Evolutionary conservation across 1,140 invertebrate species (phyloP), one percentile per base, ranked within the genome.

Genomic region (Psix sp.): DNA sequence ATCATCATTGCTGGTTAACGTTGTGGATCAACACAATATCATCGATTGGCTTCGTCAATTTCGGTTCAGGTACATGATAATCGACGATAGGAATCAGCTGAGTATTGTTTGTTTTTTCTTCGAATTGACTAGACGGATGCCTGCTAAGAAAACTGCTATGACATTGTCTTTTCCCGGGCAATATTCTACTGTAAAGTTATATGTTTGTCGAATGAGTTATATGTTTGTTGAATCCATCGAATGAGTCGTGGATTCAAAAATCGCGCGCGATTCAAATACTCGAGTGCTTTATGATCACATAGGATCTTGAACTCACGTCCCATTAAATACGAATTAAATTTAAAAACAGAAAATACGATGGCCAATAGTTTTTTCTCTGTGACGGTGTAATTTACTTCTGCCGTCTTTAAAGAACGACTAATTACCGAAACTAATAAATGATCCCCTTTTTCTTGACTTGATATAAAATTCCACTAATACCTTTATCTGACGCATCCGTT

Each of bases 321-420:
- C 11, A 56, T 48, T 5, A 71, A 13, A 33, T 54, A 71, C 0
- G 20, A 16, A 9, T 49, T 18, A 7, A 62, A 48, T 36, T 71
- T 62, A 17, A 35, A 15, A 3, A 71, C 13, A 21, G 46, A 54
- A 31, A 42, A 71, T 13, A 71, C 36, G 1, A 71, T 71, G 1
- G 56, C 67, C 20, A 71, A 48, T 0, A 71, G 24, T 40, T 71
- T 57, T 16, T 43, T 49, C 42, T 68, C 65, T 11, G 65, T 68
- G 4, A 31, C 45, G 6, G 42, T 56, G 13, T 68, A 68, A 14
- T 40, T 57, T 0, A 48, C 11, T 38, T 68, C 49, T 2, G 46
- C 39, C 5, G 0, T 31, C 14, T 56, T 45, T n/a, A 70, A 17
- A 20, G 24, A 52, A 10, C 48, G 9, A 18, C 66, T 71, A 5